A percentile compares a stretch with the other conserved stretches of the same genome.
These are phyloP conservation scores for Sphenopsis melanotis DNA, from an alignment of 2,797 vertebrate genomes.

Conservation along the genomic window DNA sequence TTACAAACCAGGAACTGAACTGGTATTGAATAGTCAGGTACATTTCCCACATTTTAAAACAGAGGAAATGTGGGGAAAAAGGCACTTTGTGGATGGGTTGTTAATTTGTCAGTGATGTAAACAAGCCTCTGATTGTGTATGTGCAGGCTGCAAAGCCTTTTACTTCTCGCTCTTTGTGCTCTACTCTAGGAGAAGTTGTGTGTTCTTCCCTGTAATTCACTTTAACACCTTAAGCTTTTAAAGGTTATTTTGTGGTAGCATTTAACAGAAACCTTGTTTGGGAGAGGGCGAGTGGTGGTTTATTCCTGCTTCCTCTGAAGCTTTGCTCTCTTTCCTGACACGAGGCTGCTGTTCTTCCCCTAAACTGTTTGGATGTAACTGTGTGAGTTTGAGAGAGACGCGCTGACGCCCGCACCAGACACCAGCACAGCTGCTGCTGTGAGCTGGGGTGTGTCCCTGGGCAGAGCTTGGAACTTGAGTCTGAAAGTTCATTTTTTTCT, in stretches of 20 bases:
- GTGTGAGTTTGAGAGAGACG: fast-evolving
- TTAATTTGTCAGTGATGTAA: background rate
- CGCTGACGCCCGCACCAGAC: fast-evolving
- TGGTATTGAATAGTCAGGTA: background rate
- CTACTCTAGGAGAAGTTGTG: fast-evolving
- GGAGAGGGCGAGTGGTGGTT: background rate
- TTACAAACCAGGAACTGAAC: background rate
- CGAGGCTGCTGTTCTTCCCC: background rate
- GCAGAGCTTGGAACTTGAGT: too few species aligned
- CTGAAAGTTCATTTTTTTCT: background rate
- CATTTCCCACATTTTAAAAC: background rate
- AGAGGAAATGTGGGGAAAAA: fast-evolving
- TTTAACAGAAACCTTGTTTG: background rate
- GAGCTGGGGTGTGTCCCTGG: too few species aligned
- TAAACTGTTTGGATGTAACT: fast-evolving
- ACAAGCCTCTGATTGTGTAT: background rate
- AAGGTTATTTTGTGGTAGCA: background rate
- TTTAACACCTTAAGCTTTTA: background rate
- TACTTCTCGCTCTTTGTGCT: background rate
- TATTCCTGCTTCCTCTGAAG: background rate
- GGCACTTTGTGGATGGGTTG: background rate
- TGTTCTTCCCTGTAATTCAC: background rate
- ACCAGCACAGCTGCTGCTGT: fast-evolving
- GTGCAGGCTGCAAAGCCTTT: background rate
- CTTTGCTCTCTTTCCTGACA: background rate